Conservation (phyloP, 1,140 invertebrate species). For the Anastrepha ludens region DNA sequence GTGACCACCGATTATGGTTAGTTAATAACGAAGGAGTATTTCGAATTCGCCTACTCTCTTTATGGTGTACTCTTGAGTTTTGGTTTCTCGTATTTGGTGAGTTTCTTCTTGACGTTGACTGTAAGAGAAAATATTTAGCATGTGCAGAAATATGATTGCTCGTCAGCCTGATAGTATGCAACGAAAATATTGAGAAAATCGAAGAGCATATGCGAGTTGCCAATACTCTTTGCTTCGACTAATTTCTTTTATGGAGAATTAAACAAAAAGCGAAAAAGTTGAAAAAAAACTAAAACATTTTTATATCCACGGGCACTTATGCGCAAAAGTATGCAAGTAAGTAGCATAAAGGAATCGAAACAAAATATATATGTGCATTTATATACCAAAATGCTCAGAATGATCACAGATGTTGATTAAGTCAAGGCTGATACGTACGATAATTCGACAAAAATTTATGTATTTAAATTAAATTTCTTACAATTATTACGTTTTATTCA, state of each 20-base stretch:
- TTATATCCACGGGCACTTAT: no score
- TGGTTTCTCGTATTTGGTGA: neutral
- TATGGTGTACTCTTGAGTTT: neutral
- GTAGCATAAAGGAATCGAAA: no score
- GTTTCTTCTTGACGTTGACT: neutral
- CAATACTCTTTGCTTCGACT: neutral
- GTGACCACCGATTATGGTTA: neutral
- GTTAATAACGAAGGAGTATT: neutral
- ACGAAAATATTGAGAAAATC: neutral
- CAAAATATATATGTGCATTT: no score
- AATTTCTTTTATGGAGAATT: neutral
- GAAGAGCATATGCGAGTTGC: neutral
- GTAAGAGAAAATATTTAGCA: neutral
- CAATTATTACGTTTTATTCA: no score
- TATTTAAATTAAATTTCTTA: no score
- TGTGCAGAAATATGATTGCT: slow-evolving; percentile 5
- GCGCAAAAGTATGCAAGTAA: no score
- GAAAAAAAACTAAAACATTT: no score
- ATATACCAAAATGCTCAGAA: no score
- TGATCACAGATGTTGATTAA: no score
- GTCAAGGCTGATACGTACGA: no score
- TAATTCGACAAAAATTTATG: no score
- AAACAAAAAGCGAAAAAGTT: no score
- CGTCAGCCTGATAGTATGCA: slow-evolving; percentile 5
- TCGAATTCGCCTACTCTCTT: neutral